Base-by-base conservation (phyloP, 2,113 vertebrate species). In the Equus quagga region DNA sequence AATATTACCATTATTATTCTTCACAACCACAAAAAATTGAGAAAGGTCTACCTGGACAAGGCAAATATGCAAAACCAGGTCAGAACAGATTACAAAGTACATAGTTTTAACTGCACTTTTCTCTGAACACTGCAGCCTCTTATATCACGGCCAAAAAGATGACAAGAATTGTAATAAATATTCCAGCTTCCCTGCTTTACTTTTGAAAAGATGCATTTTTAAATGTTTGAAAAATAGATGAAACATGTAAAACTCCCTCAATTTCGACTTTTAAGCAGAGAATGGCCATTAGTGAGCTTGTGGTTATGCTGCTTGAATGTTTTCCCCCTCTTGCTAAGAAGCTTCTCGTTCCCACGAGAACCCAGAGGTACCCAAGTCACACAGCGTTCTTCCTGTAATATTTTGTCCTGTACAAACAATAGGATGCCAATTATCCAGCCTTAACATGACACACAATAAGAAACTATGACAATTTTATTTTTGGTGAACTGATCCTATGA, bases 321-420 rank as follows among this genome's bases (percentile, higher is more conserved):
- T 87, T 94, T 84, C 67, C 14, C 83, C 24, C 33, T 91, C 49
- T 95, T 56, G 28, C 92, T 96, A 72, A 89, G 85, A 95, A 91
- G 36, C 46, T 64, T 92, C 93, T 92, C n/a, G 81, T 98, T 97
- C 97, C 97, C 98, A 98, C 58, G 96, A 97, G 94, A 98, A 98
- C 85, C 19, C 72, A 95, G 96, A 96, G 94, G 91, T 80, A 88
- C 93, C 93, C 94, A 96, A 95, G 93, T 97, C 97, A 95, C 94
- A 49, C 92, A 93, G 18, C 67, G 44, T 78, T 94, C 78, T 98
- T 97, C 96, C 98, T 97, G 96, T 97, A 94, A 95, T 97, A 97
- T 84, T 97, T 97, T 93, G 84, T 95, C 85, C 96, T 89, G 91
- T 36, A 87, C 80, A 97, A 98, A 98, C 95, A 97, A 97, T 96